A percentile compares a stretch with the other conserved stretches of the same genome.
These are phyloP conservation scores for Colossoma macropomum DNA, from an alignment of 2,113 vertebrate species.

Conservation along the genomic window DNA sequence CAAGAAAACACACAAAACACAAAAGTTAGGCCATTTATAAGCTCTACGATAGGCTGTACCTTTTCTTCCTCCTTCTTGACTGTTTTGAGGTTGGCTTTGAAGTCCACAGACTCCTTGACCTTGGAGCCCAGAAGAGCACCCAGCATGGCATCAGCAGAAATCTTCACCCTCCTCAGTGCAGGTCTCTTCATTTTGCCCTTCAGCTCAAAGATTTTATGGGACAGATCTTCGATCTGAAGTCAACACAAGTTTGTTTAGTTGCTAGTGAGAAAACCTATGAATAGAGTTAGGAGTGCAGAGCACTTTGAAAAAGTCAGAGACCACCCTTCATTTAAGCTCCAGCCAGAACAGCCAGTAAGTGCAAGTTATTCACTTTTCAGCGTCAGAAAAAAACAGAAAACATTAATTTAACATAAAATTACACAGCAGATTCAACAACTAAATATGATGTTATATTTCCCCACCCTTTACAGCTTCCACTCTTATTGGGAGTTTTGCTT, in stretches of 20 bases:
- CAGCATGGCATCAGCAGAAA: slow-evolving; percentile 77
- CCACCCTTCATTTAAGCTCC: too few species aligned
- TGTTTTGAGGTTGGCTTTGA: slow-evolving; percentile 81
- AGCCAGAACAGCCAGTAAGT: too few species aligned
- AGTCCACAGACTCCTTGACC: slow-evolving; percentile 70
- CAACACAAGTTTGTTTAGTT: slow-evolving; percentile 9
- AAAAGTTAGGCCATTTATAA: background rate
- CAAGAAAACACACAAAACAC: too few species aligned
- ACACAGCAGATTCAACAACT: too few species aligned
- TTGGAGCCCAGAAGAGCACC: slow-evolving; percentile 70
- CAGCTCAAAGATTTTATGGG: slow-evolving; percentile 78
- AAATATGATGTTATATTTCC: too few species aligned
- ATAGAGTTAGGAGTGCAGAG: too few species aligned
- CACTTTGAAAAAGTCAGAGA: too few species aligned
- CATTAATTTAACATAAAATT: too few species aligned
- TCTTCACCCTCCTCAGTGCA: slow-evolving; percentile 78
- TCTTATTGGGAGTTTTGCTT: too few species aligned
- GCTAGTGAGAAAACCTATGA: background rate
- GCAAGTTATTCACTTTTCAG: too few species aligned
- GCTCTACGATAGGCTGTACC: slow-evolving; percentile 53
- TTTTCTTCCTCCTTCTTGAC: slow-evolving; percentile 84
- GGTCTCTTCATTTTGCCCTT: slow-evolving; percentile 77
- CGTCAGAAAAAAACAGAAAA: too few species aligned
- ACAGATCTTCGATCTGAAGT: slow-evolving; percentile 72
- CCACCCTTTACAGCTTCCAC: too few species aligned